phyloP scores from a whole-genome alignment of 2,113 vertebrate genomes.

The Vanacampus margaritifer region DNA sequence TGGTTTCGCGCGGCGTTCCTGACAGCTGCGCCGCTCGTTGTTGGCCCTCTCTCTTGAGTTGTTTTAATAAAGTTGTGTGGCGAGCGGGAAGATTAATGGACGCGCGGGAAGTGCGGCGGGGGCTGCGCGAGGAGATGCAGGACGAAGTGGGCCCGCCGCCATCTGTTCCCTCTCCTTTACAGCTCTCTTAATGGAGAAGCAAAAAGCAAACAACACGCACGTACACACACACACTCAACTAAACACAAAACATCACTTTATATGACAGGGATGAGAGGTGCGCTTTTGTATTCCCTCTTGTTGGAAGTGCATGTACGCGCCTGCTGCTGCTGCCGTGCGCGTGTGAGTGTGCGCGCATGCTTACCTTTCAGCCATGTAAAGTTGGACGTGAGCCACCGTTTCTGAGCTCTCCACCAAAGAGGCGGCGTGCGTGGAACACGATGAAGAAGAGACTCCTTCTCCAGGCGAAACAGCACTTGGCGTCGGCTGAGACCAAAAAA shows the following conservation, averaged over 20 bases:
- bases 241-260: constrained; percentile 70
- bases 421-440: constrained; percentile 72
- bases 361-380: constrained; percentile 68
- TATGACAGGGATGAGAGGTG: constrained; percentile 67
- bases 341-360: constrained; percentile 10
- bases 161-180: constrained; percentile 94
- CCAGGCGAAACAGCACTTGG: constrained; percentile 76
- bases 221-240: constrained; percentile 45
- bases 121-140: constrained; percentile 81
- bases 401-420: constrained; percentile 75
- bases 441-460: constrained; percentile 79
- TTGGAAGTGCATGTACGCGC: constrained; percentile 35
- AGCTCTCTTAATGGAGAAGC: constrained; percentile 87
- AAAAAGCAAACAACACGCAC: constrained; percentile 76
- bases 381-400: constrained; percentile 72
- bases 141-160: constrained; percentile 86
- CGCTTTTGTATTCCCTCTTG: constrained; percentile 65
- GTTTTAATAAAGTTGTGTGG: constrained; percentile 94
- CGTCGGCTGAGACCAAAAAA: constrained; percentile 72
- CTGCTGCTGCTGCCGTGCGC: background rate
- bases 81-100: constrained; percentile 99
- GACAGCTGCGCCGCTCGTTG: constrained; percentile 86
- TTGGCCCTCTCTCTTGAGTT: constrained; percentile 74
- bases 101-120: constrained; percentile 88
- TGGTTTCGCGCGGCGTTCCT: constrained; percentile 84